Conservation (phyloP, 2,113 vertebrate genomes). For the Macroglossus sobrinus region DNA sequence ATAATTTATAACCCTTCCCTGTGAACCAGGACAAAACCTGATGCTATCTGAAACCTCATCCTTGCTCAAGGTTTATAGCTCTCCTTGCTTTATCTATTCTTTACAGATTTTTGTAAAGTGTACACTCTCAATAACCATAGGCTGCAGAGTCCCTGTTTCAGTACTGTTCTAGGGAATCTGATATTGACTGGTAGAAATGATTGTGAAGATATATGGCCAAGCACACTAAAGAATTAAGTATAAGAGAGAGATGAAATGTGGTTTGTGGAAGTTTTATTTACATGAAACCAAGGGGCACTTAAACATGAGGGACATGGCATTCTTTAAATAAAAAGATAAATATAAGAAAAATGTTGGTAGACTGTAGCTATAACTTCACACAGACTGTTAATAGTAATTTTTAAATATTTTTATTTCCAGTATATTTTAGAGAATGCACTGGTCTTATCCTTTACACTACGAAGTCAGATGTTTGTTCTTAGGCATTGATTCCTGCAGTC, state of each 20-base stretch:
- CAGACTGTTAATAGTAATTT: not conserved
- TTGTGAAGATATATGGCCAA: not conserved
- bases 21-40: not conserved
- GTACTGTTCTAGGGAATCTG: not conserved
- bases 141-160: not conserved
- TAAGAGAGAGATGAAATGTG: not conserved
- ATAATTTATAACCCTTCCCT: not conserved
- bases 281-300: not conserved
- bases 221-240: not conserved
- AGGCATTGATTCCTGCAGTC: not conserved
- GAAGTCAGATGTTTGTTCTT: conserved; percentile 1
- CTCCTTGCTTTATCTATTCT: not conserved
- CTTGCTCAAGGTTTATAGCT: not conserved
- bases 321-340: not conserved
- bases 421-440: not conserved
- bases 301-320: not conserved
- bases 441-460: not conserved
- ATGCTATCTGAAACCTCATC: not conserved
- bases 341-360: not conserved
- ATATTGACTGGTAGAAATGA: not conserved
- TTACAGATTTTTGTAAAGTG: not conserved
- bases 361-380: not conserved
- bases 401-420: not conserved
- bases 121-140: not conserved
- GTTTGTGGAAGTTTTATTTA: not conserved